Base-by-base conservation (phyloP, 2,888 invertebrate genomes). In the Sicus ferrugineus region DNA sequence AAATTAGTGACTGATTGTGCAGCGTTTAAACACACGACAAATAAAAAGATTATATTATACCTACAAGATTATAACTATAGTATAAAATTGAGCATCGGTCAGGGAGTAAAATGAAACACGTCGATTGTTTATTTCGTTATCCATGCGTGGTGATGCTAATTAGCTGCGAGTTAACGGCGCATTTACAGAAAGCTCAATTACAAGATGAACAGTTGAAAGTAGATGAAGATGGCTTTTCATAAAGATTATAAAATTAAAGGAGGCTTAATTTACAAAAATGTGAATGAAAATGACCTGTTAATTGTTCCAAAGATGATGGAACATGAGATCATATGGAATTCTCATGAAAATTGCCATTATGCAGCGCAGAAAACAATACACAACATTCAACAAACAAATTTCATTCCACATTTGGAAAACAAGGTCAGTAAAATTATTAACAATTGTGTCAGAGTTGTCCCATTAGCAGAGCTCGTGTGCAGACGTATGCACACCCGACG, bases 1-100 rank as follows among this genome's bases (percentile, higher is more conserved):
- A n/a, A n/a, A n/a, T n/a, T n/a, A n/a, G n/a, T n/a, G n/a, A n/a
- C n/a, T n/a, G n/a, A n/a, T n/a, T n/a, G n/a, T n/a, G n/a, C n/a
- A n/a, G n/a, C n/a, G n/a, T n/a, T n/a, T n/a, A n/a, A n/a, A n/a
- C n/a, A n/a, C n/a, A n/a, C n/a, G n/a, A n/a, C n/a, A n/a, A n/a
- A n/a, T n/a, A n/a, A n/a, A n/a, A n/a, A n/a, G n/a, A n/a, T n/a
- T n/a, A 21, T 72, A 68, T 62, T 77, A 75, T 38, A 75, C 68
- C 30, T 68, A 73, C 52, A 61, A 61, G 75, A 74, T 65, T 5
- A 46, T 74, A 65, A 75, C 42, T 23, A 77, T n/a, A n/a, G n/a
- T n/a, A n/a, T 4, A 70, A 76, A 69, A 75, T 78, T 38, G 74
- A 76, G 50, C 77, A 77, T 70, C 71, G 76, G n/a, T n/a, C 73